Evolutionary conservation across 1,140 invertebrate genomes (phyloP).

Genomic region (Drosophila suzukii): DNA sequence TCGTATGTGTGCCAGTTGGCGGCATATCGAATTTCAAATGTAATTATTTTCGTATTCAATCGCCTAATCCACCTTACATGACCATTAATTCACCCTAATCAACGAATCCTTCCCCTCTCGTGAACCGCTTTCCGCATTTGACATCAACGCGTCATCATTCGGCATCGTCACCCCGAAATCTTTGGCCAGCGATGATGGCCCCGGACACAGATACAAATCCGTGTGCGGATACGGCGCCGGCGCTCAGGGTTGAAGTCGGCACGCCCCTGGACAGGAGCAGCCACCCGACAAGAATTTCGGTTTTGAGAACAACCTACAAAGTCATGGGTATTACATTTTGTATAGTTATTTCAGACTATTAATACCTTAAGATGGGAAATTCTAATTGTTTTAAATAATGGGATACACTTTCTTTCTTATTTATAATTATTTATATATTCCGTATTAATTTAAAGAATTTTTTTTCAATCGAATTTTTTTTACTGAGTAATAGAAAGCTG

Average conservation of each 20-base stretch:
- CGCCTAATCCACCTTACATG: conserved; percentile 84
- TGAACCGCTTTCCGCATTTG: conserved; percentile 50
- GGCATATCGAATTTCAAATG: conserved; percentile 84
- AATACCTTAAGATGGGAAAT: too few relatives aligned
- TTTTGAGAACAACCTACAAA: not conserved
- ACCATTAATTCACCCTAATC: conserved; percentile 85
- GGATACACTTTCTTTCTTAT: too few relatives aligned
- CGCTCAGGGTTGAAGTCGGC: conserved; percentile 50
- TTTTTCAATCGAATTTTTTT: too few relatives aligned
- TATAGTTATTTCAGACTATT: too few relatives aligned
- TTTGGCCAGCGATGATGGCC: conserved; percentile 37
- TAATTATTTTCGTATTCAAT: conserved; percentile 84
- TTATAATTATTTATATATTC: too few relatives aligned
- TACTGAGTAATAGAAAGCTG: too few relatives aligned
- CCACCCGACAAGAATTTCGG: conserved; percentile 45
- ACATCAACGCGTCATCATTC: conserved; percentile 67
- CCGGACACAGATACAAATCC: conserved; percentile 45
- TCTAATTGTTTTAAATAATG: too few relatives aligned
- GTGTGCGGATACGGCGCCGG: conserved; percentile 51
- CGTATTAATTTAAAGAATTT: too few relatives aligned
- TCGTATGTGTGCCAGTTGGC: conserved; percentile 58
- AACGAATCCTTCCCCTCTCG: conserved; percentile 54
- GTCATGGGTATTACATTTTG: too few relatives aligned
- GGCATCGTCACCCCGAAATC: conserved; percentile 47
- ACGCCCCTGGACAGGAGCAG: conserved; percentile 48